Evolutionary conservation across 23 tunicate genomes (phyloP), one percentile per base, ranked within the genome.

Genomic region (Ciona savignyi): DNA sequence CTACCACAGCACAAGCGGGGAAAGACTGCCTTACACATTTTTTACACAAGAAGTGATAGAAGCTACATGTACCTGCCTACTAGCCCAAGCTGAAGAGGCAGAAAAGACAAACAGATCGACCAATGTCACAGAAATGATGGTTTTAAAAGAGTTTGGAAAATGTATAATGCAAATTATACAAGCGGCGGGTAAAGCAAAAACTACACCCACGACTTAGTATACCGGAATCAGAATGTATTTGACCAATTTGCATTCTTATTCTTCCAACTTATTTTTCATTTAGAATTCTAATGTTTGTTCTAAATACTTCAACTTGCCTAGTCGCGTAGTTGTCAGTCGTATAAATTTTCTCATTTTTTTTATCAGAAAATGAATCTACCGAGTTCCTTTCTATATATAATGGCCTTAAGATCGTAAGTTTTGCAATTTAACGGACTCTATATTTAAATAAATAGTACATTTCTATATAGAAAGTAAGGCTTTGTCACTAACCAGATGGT

Each of bases 71-170:
- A 81, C 87, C 4, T 91, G 97, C 49, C 33, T 91, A n/a, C 78
- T 91, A 32, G 97, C 97, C 15, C 86, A 91, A 77, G 97, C 97
- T 2, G 97, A 91, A 68, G 97, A 91, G 51, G 97, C 97, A 4
- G 97, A 84, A 67, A 91, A 91, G 72, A 80, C 90, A 11, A 72
- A 84, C 62, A 74, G 90, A 15, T 72, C 97, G 23, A 71, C 70
- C 26, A 77, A 29, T 2, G 83, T 72, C 3, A 89, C 97, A 27
- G 97, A 91, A 79, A 71, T 68, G 60, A 85, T 80, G 97, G 80
- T 91, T 28, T 66, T 91, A 34, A 91, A 91, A 62, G 97, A 91
- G 51, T 91, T 91, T 80, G 97, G 97, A 60, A 70, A 84, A 23
- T 91, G 97, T 62, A 28, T 91, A 48, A 91, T 91, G 97, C 91